Evolutionary conservation across 2,113 vertebrate genomes (phyloP).

Genomic region (Hoplias malabaricus): DNA sequence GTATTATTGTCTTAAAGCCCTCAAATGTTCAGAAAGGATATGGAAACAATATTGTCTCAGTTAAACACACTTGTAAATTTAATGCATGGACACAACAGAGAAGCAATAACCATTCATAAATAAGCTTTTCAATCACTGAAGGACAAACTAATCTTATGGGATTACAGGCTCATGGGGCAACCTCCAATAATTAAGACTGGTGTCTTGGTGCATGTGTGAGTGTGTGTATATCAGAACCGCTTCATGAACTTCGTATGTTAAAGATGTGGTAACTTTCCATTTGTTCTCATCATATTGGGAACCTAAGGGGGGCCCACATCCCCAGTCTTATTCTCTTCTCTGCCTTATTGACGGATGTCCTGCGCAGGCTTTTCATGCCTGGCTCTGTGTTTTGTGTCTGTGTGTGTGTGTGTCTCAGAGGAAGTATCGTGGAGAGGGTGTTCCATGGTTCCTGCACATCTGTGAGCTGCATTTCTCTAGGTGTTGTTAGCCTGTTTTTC

Average conservation of each 20-base stretch:
- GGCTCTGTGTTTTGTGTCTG: slow-evolving; percentile 48
- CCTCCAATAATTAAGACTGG: not conserved
- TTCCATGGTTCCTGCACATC: slow-evolving; percentile 75
- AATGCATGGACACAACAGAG: too few relatives aligned
- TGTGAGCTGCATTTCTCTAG: slow-evolving; percentile 71
- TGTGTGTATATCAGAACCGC: slow-evolving; percentile 32
- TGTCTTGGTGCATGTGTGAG: not conserved
- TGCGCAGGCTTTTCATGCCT: slow-evolving; percentile 68
- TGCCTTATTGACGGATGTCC: slow-evolving; percentile 74
- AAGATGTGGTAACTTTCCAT: slow-evolving; percentile 65
- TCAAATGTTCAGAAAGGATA: too few relatives aligned
- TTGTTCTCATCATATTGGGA: slow-evolving; percentile 61
- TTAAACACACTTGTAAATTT: too few relatives aligned
- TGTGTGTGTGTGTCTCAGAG: slow-evolving; percentile 43
- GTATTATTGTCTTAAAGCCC: too few relatives aligned
- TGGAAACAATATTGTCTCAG: too few relatives aligned
- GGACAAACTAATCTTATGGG: too few relatives aligned
- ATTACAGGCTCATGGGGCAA: not conserved
- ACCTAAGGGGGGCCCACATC: slow-evolving; percentile 50
- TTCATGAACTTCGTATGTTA: slow-evolving; percentile 29
- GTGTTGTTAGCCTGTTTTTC: slow-evolving; percentile 70
- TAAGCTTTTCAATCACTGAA: too few relatives aligned
- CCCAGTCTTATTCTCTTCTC: slow-evolving; percentile 48
- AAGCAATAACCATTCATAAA: too few relatives aligned
- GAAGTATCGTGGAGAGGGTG: slow-evolving; percentile 42